A percentile compares a stretch with the other conserved stretches of the same genome.
These are phyloP conservation scores for Deroplatys truncata DNA, from an alignment of 2,888 invertebrate genomes.

Conservation along the genomic window DNA sequence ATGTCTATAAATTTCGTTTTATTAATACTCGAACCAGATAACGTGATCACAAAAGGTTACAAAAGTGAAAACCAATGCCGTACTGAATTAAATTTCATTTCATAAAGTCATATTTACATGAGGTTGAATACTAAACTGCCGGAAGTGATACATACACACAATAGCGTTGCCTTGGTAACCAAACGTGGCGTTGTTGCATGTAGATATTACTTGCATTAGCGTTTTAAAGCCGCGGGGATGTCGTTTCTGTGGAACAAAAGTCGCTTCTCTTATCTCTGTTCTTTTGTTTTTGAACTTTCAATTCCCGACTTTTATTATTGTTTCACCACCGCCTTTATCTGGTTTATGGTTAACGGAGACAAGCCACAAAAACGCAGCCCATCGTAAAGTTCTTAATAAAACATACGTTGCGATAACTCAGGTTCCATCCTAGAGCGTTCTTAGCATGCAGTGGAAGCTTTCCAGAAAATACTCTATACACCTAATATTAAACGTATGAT, in stretches of 20 bases:
- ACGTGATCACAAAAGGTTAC: no score
- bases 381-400: neutral
- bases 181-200: neutral
- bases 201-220: neutral
- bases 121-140: no score
- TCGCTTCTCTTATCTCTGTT: neutral
- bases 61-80: no score
- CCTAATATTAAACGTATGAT: no score
- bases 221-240: neutral
- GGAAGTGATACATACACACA: no score
- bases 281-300: neutral
- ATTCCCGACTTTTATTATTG: neutral
- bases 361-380: neutral
- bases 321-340: neutral
- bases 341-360: neutral
- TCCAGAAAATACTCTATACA: no score
- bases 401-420: neutral
- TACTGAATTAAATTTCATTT: no score
- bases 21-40: no score
- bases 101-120: no score
- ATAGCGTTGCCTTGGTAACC: neutral
- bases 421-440: neutral
- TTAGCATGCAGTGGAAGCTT: neutral
- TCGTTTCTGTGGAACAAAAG: neutral
- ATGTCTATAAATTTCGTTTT: no score